Evolutionary conservation across 2,888 invertebrate species (phyloP).

Genomic region (Frankliniella intonsa): DNA sequence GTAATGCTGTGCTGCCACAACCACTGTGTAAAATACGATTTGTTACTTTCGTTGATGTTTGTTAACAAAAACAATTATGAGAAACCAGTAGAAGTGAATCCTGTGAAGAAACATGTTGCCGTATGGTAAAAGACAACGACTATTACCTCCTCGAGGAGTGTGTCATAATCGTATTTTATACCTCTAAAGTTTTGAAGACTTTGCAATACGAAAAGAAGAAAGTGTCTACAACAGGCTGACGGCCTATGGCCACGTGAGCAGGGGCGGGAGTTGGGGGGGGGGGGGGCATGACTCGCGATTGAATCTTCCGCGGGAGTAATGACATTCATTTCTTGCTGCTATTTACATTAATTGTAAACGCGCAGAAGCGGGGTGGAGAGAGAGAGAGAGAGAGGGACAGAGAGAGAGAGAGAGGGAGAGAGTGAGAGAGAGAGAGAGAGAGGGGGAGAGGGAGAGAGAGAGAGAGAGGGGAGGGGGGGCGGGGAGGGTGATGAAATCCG

Average conservation of each 20-base stretch:
- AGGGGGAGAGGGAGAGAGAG: too few relatives aligned
- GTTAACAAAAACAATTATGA: too few relatives aligned
- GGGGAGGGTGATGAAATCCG: background rate
- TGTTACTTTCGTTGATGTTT: too few relatives aligned
- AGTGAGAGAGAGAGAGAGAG: too few relatives aligned
- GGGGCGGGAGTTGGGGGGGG: too few relatives aligned
- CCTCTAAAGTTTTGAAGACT: background rate
- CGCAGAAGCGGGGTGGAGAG: background rate
- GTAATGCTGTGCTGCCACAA: too few relatives aligned
- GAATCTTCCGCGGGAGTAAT: background rate
- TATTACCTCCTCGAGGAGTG: background rate
- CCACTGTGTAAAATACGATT: too few relatives aligned
- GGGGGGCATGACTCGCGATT: background rate
- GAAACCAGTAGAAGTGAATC: too few relatives aligned
- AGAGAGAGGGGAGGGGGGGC: too few relatives aligned
- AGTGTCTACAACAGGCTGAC: background rate
- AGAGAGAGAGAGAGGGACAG: background rate
- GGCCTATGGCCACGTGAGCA: background rate
- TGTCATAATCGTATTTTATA: background rate
- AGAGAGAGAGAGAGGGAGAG: too few relatives aligned
- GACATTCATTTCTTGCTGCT: slow-evolving; percentile 11
- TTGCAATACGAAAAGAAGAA: background rate
- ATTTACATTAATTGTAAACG: slow-evolving; percentile 22
- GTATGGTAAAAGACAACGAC: too few relatives aligned
- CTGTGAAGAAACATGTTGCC: too few relatives aligned